Evolutionary conservation across 2,113 vertebrate species (phyloP), one percentile per base, ranked within the genome.

Genomic region (Rhadina sibilatrix): DNA sequence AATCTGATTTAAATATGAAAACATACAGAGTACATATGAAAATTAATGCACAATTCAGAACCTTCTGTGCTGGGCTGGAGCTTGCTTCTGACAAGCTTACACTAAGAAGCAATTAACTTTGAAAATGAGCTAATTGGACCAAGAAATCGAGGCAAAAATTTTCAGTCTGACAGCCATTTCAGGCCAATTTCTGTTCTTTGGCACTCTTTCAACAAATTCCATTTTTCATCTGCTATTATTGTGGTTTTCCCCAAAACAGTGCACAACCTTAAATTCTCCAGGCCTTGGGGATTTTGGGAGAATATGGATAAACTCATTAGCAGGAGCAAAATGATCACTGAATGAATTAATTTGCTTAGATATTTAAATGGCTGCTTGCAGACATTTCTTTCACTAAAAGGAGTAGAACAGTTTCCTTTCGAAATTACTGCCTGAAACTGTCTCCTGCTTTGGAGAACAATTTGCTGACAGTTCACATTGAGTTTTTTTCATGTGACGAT

Each of bases 361-460:
- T 44, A 37, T 80, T 64, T 77, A 69, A 91, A 89, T 56, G 24
- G n/a, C 28, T 71, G 13, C 33, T 90, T 47, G 35, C 37, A 52
- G 64, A 85, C 42, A 57, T 60, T 72, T 40, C 14, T 71, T 86
- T 54, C 22, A 38, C 18, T 76, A 50, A 68, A 40, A 79, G n/a
- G 13, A 74, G 23, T 6, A 63, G 10, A 68, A 40, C 5, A 22
- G 25, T 81, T 85, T 53, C 17, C 28, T 53, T 91, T 64, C 10
- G 2, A 83, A 91, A 30, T 46, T 63, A 31, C 21, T 75, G 25
- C 37, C 24, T 64, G 31, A 68, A 89, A 86, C 15, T 42, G 52
- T 52, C 50, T 75, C 0, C 0, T 0, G 0, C n/a, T 66, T 71
- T 1, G 8, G 37, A 70, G 35, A 87, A 59, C 27, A 38, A 65